phyloP scores from a whole-genome alignment of 30 jellyfish, hydroid and myxozoan genomes.

The Aurelia coerulea region DNA sequence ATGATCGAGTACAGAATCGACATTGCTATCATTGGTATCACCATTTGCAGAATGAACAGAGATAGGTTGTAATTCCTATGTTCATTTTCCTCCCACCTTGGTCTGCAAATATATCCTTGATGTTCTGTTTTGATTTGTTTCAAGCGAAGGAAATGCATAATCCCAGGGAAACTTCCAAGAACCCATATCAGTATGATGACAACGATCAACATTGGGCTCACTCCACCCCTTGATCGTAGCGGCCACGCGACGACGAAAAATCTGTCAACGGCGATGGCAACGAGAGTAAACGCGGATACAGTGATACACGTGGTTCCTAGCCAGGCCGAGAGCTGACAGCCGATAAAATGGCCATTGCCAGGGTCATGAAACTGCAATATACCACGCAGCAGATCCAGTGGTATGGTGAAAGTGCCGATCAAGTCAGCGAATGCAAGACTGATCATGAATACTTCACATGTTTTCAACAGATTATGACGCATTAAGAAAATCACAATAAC shows the following conservation, averaged over 20 bases:
- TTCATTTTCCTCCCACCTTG: not conserved
- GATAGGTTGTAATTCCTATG: constrained; percentile 14
- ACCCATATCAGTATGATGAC: constrained; percentile 62
- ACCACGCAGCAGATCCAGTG: constrained; percentile 66
- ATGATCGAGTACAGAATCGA: constrained; percentile 66
- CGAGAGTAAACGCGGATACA: constrained; percentile 86
- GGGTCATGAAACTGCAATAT: constrained; percentile 25
- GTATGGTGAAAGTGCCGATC: constrained; percentile 75
- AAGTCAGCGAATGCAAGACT: constrained; percentile 94
- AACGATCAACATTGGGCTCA: not conserved
- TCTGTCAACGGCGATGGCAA: constrained; percentile 91
- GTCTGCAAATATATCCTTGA: constrained; percentile 17
- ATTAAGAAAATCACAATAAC: constrained; percentile 70
- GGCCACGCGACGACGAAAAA: constrained; percentile 89
- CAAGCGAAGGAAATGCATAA: constrained; percentile 42
- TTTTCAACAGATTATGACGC: constrained; percentile 72
- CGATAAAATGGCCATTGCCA: constrained; percentile 48
- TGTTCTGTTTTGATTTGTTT: not conserved
- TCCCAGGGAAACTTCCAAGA: constrained; percentile 56
- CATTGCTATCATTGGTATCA: constrained; percentile 73
- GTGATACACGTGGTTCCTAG: constrained; percentile 71
- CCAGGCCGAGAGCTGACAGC: constrained; percentile 85
- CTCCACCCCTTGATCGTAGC: constrained; percentile 58
- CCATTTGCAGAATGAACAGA: constrained; percentile 60
- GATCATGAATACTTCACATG: constrained; percentile 91